Conservation (phyloP, 2,888 invertebrate genomes). For the Branchellion lobata region DNA sequence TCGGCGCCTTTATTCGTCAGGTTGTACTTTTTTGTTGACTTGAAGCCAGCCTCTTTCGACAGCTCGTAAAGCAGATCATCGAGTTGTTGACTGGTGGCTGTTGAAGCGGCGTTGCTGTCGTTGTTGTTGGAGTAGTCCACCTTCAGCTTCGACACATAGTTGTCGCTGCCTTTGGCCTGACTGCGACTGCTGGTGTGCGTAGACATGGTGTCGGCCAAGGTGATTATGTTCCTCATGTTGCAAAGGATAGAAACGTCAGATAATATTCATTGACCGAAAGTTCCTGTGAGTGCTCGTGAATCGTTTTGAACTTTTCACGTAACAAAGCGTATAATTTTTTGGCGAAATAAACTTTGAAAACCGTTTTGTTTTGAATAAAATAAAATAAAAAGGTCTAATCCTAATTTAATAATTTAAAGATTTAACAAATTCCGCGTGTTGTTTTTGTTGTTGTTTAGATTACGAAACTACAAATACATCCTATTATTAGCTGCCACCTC, state of each 20-base stretch:
- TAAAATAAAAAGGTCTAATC: no score
- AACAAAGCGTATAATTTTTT: no score
- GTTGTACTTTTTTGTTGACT: background rate
- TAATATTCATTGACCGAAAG: no score
- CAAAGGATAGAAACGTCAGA: no score
- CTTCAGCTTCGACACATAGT: background rate
- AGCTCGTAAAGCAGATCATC: conserved; percentile 25
- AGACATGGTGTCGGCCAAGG: background rate
- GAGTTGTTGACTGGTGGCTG: conserved; percentile 24
- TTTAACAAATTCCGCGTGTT: no score
- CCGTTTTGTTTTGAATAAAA: no score
- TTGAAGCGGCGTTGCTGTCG: background rate
- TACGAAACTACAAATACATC: background rate
- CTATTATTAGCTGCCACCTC: background rate
- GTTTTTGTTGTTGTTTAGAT: no score
- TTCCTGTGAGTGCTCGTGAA: no score
- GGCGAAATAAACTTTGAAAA: background rate
- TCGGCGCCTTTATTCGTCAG: background rate
- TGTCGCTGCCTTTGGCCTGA: background rate
- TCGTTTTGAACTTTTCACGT: no score
- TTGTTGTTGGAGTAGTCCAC: background rate
- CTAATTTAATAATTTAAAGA: no score
- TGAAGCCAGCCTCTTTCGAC: conserved; percentile 37
- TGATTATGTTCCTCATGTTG: background rate
- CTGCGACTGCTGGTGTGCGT: background rate